phyloP scores from a whole-genome alignment of 2,797 vertebrate species.

The Acropternis orthonyx region DNA sequence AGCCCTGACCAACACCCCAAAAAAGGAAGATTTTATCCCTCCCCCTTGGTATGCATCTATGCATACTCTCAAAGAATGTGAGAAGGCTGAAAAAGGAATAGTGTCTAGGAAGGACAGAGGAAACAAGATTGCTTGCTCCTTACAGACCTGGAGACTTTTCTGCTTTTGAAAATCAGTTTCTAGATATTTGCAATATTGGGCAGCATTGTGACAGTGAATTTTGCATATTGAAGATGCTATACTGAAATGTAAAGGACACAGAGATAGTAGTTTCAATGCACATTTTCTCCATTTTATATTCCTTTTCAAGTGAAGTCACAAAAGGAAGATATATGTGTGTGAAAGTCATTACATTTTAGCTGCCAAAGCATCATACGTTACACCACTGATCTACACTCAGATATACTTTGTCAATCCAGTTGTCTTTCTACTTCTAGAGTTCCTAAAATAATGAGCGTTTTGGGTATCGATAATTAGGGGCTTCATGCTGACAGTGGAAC shows the following conservation, averaged over 20 bases:
- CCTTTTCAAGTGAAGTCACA: background rate
- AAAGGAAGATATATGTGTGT: rapidly evolving
- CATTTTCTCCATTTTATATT: background rate
- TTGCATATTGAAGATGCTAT: background rate
- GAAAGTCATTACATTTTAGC: background rate
- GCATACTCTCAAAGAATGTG: background rate
- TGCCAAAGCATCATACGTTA: background rate
- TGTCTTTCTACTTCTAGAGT: background rate
- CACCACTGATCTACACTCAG: background rate
- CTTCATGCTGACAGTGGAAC: background rate
- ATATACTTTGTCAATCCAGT: background rate
- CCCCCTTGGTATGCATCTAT: background rate
- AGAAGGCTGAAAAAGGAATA: background rate
- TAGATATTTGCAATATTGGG: background rate
- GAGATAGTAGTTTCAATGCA: background rate
- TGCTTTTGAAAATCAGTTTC: background rate
- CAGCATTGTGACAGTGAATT: background rate
- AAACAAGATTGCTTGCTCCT: background rate
- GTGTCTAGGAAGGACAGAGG: background rate
- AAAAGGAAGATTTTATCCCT: background rate
- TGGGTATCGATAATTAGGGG: background rate
- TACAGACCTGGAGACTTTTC: background rate
- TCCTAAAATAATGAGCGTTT: background rate
- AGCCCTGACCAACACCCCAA: background rate
- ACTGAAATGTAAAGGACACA: background rate